Evolutionary conservation across 2,797 vertebrate genomes (phyloP).

Genomic region (Prionace glauca): DNA sequence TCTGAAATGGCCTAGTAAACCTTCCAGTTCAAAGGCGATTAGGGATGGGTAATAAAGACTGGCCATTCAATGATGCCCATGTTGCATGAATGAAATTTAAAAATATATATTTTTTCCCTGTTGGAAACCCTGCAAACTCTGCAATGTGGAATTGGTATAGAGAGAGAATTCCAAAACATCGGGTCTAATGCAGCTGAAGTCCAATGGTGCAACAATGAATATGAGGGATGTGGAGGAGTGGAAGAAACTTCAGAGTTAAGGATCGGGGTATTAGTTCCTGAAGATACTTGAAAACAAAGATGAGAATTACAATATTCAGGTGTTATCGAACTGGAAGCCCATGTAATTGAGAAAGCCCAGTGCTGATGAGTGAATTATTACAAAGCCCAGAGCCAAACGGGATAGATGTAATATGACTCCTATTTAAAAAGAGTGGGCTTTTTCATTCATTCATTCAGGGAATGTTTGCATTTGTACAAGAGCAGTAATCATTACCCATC

Average conservation of each 20-base stretch:
- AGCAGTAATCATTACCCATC: no score
- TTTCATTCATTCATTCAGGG: not conserved
- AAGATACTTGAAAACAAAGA: not conserved
- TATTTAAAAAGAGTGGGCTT: not conserved
- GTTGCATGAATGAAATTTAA: no score
- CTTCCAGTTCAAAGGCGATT: no score
- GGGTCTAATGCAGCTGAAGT: not conserved
- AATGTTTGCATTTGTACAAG: no score
- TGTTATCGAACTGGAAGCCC: no score
- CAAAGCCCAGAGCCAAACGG: not conserved
- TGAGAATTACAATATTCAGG: not conserved
- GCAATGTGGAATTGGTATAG: not conserved
- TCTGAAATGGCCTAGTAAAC: no score
- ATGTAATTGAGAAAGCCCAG: no score
- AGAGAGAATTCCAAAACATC: not conserved
- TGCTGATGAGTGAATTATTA: not conserved
- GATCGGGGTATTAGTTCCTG: no score
- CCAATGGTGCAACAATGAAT: not conserved
- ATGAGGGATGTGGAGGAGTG: not conserved
- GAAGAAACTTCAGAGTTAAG: not conserved
- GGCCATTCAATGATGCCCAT: no score
- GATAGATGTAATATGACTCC: not conserved
- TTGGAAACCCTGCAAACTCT: not conserved
- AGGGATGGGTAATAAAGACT: no score
- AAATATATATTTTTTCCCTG: no score